Evolutionary conservation across 30 jellyfish, hydroid and myxozoan species (phyloP), one percentile per base, ranked within the genome.

Genomic region (Phacellophora camtschatica): DNA sequence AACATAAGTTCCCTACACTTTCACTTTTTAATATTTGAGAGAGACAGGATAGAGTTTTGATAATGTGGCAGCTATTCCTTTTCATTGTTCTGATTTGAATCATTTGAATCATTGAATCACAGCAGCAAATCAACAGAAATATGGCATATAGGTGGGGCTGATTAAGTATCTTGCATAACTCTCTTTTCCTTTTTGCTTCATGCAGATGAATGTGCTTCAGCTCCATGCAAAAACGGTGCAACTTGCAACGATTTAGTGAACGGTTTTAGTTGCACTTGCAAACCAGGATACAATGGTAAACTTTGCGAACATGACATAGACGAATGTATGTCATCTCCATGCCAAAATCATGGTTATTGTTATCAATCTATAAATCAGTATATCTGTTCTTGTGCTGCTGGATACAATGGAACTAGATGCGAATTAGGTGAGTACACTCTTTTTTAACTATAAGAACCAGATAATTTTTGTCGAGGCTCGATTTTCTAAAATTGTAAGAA

Each of bases 171-270:
- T n/a, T n/a, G n/a, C n/a, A n/a, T 58, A 62, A 12, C 34, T 62
- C 16, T 15, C 25, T 29, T 24, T 51, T 49, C 30, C 25, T 62
- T 78, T 57, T 0, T n/a, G n/a, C n/a, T n/a, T n/a, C n/a, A n/a
- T n/a, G n/a, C 45, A 76, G 88, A 81, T 22, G 92, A 81, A 16
- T 81, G 92, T 35, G 84, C 92, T 2, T 58, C 95, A 12, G 28
- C 15, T n/a, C 95, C 95, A 3, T 83, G 95, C 83, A 27, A 83
- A 59, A 57, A 83, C 25, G 87, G 87, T 3, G 95, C 50, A 30
- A 29, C 75, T 28, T 83, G 95, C 41, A 71, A 30, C 53, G 95
- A 83, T 58, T 81, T 81, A 15, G 58, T 83, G 22, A 83, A 83
- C 71, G 31, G 39, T 35, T 83, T 35, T 28, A 55, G 65, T 18